Percentiles rank a stretch among this genome's conserved stretches.
phyloP scores from a whole-genome alignment of 2,113 vertebrate species.

The Dissostichus mawsoni region DNA sequence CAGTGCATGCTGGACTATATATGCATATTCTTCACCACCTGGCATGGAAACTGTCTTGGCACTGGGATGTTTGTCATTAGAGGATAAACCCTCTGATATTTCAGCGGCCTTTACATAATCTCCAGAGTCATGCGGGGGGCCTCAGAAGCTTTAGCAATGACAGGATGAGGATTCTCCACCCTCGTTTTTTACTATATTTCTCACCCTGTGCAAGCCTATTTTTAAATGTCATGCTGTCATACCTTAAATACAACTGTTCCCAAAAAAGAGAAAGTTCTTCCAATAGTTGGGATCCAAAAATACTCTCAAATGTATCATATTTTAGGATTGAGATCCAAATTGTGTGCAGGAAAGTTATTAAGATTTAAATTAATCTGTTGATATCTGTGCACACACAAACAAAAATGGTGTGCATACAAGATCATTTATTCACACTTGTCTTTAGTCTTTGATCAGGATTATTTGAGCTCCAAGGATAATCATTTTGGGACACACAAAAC shows the following conservation, averaged over 20 bases:
- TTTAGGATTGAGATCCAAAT: no score
- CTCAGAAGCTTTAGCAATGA: constrained; percentile 44
- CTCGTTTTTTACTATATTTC: not conserved
- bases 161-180: constrained; percentile 24
- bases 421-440: not conserved
- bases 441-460: not conserved
- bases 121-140: constrained; percentile 59
- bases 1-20: constrained; percentile 13
- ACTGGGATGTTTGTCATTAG: constrained; percentile 70
- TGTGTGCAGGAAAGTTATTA: not conserved
- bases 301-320: no score
- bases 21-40: constrained; percentile 57
- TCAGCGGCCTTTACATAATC: constrained; percentile 73
- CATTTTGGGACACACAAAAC: no score
- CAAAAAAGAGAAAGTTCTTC: not conserved
- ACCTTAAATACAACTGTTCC: not conserved
- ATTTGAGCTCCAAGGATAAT: not conserved
- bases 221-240: constrained; percentile 7
- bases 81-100: constrained; percentile 74
- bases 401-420: not conserved
- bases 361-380: constrained; percentile 2
- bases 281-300: no score
- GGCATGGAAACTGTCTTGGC: constrained; percentile 48
- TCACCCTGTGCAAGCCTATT: not conserved
- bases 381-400: not conserved